A percentile compares a stretch with the other conserved stretches of the same genome.
These are phyloP conservation scores for Pampusana beccarii DNA, from an alignment of 2,113 vertebrate genomes.

Conservation along the genomic window DNA sequence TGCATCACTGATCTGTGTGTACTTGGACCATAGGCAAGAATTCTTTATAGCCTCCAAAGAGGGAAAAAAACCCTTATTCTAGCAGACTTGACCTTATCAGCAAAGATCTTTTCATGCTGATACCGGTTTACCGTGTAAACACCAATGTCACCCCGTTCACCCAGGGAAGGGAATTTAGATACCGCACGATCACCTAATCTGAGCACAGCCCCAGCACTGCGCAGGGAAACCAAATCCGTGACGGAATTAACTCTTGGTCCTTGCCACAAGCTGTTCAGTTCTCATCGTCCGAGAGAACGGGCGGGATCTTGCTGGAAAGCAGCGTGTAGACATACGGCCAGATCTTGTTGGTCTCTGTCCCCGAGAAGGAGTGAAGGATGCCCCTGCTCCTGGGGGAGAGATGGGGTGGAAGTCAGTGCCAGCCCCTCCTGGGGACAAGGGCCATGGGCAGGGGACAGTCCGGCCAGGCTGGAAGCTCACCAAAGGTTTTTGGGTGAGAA, in stretches of 20 bases:
- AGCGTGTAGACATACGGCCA: constrained; percentile 94
- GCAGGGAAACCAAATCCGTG: not conserved
- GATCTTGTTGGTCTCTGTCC: constrained; percentile 95
- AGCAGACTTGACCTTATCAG: not conserved
- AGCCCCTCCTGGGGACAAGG: not conserved
- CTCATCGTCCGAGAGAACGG: constrained; percentile 68
- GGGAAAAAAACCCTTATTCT: not conserved
- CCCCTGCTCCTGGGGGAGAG: constrained; percentile 84
- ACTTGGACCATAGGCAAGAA: not conserved
- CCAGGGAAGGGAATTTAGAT: not conserved
- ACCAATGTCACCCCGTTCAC: not conserved
- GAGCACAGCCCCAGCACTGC: constrained; percentile 21
- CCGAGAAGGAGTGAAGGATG: constrained; percentile 92
- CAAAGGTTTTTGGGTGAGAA: not conserved
- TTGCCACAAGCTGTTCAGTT: constrained; percentile 38
- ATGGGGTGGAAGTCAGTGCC: not conserved
- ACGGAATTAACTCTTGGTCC: not conserved
- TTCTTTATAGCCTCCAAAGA: not conserved
- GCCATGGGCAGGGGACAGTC: not conserved
- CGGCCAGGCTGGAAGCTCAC: not conserved
- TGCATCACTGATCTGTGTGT: not conserved
- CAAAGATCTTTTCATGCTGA: not conserved
- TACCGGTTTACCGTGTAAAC: not conserved
- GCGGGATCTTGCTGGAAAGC: constrained; percentile 84
- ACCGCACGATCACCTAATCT: not conserved